These are phyloP conservation scores for Oreamnos americanus DNA, from an alignment of 2,113 vertebrate species.

Conservation along the genomic window DNA sequence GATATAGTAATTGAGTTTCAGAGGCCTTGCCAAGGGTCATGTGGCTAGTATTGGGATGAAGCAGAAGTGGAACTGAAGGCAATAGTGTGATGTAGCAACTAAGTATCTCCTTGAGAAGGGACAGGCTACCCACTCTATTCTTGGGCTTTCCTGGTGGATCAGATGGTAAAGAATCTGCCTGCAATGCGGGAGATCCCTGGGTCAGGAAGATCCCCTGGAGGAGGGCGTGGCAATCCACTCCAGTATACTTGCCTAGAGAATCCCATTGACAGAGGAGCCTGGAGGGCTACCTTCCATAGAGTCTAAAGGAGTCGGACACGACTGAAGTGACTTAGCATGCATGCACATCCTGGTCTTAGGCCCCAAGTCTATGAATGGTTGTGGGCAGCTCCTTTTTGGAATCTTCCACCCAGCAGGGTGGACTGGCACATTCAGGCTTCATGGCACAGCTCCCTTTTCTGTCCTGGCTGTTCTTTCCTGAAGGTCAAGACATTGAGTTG, in stretches of 20 bases:
- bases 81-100: accelerated
- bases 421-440: neutral
- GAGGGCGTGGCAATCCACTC: neutral
- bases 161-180: neutral
- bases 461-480: neutral
- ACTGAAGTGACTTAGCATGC: neutral
- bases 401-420: accelerated
- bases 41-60: neutral
- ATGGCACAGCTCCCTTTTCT: neutral
- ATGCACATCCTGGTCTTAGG: neutral
- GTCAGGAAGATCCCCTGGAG: neutral
- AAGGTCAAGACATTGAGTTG: neutral
- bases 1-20: neutral
- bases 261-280: neutral
- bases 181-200: neutral
- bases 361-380: neutral
- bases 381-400: neutral
- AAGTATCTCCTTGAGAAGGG: neutral
- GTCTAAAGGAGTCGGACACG: neutral
- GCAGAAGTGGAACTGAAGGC: neutral
- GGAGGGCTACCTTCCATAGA: neutral
- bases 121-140: neutral
- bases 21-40: neutral
- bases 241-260: neutral
- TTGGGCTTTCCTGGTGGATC: neutral